Evolutionary conservation across 1,140 invertebrate species (phyloP), one percentile per base, ranked within the genome.

Genomic region (Fopius arisanus): DNA sequence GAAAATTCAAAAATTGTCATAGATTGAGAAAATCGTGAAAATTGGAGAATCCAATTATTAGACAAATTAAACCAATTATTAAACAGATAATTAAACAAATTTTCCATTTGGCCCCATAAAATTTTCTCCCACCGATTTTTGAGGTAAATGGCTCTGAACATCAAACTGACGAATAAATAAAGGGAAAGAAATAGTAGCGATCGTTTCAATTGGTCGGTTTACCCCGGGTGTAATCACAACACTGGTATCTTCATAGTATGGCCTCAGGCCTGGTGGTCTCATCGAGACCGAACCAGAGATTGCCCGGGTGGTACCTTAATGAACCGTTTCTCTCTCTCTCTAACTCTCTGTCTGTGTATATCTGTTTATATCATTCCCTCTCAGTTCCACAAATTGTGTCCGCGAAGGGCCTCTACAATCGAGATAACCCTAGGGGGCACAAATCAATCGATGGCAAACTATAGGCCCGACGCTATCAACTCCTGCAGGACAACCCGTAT

Each of bases 251-350:
- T 48, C 16, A 48, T 48, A 48, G 9, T 48, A 48, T 48, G 16
- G 43, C 43, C 43, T 6, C 3, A 48, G 43, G 43, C 43, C 43
- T n/a, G 43, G 43, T 48, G 19, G 23, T 59, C 54, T 59, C n/a
- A 59, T 59, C 54, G 16, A 59, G 54, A 59, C 54, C 54, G 10
- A 59, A 59, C 54, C 54, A 59, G 54, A 59, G 54, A 59, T 59
- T 59, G 54, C 54, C 54, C 26, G 54, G 54, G 54, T 59, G 54
- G 54, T 59, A 26, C 54, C 21, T 59, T 59, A 59, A 59, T 59
- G 54, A 59, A 59, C 19, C 54, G 3, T 59, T 23, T 21, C 23
- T 59, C 54, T 48, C 5, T 48, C n/a, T n/a, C n/a, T n/a, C n/a
- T n/a, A n/a, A n/a, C n/a, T n/a, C n/a, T n/a, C n/a, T n/a, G n/a